Base-by-base conservation (phyloP, 2,888 invertebrate species). In the Cheilosia variabilis region DNA sequence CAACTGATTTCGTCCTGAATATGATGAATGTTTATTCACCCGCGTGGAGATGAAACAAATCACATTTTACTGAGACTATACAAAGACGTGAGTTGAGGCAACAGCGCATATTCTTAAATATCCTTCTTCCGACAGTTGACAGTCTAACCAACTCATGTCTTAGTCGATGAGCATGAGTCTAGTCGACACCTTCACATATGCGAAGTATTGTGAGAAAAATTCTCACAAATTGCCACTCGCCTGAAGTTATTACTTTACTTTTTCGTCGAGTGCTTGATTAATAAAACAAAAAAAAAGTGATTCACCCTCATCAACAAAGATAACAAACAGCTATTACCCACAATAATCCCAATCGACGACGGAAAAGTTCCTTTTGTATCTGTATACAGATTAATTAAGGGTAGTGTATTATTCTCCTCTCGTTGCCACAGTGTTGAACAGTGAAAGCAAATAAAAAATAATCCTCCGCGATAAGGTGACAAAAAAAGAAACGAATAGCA, bases 11-110 rank as follows among this genome's bases (percentile, higher is more conserved):
- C 47, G 47, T 47, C 47, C 47, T 47, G 17, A 47, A 19, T 17
- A 17, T 7, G n/a, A 47, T 17, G 7, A 3, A 7, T 47, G 84
- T 80, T 80, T 75, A 87, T 75, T 71, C 84, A 87, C 80, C 80
- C 88, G 68, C 80, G 75, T 76, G 80, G 73, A 87, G 86, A 87
- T 88, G 87, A 88, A 87, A 86, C 78, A 68, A 43, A 60, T 65
- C 45, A 55, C 9, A 31, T 34, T 17, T 22, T 19, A 65, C 41
- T 31, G 69, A 58, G 27, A 31, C 31, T 17, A 13, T 6, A 52
- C 10, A 41, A 41, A 19, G n/a, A 34, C 17, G 34, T 34, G 13
- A 45, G 27, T 53, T 15, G 50, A 69, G 52, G 63, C 55, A 63
- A 55, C 55, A 53, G 13, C 31, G 9, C 62, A 47, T 47, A 58